A percentile compares a stretch with the other conserved stretches of the same genome.
Conservation (phyloP, 2,113 vertebrate genomes). For the Sylvietta virens region DNA sequence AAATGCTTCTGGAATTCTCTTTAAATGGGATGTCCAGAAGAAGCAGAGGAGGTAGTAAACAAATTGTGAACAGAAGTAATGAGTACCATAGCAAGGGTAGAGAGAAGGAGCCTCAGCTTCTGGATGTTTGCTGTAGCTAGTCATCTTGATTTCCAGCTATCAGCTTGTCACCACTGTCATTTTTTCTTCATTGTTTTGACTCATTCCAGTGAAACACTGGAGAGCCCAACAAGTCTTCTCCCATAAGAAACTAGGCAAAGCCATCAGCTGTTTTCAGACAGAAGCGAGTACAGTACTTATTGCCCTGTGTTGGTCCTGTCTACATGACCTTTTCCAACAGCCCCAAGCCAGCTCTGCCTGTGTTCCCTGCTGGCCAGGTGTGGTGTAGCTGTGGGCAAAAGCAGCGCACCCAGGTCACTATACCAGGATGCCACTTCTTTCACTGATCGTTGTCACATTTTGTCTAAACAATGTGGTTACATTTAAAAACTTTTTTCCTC, state of each 20-base stretch:
- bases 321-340: neutral
- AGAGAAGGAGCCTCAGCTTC: neutral
- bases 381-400: neutral
- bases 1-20: neutral
- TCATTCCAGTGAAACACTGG: neutral
- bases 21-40: neutral
- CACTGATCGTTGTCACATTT: neutral
- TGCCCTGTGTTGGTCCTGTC: neutral
- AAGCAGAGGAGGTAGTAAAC: neutral
- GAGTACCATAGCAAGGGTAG: neutral
- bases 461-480: neutral
- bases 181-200: neutral
- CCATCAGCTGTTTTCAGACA: neutral
- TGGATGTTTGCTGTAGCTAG: neutral
- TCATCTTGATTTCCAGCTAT: neutral
- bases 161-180: neutral
- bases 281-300: neutral
- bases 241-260: neutral
- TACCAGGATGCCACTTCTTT: neutral
- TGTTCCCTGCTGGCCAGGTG: neutral
- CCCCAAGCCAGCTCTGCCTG: neutral
- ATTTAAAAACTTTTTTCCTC: neutral
- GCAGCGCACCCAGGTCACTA: neutral
- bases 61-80: neutral
- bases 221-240: neutral